These are phyloP conservation scores for Sesamia nonagrioides DNA, from an alignment of 1,140 invertebrate species.

Conservation along the genomic window DNA sequence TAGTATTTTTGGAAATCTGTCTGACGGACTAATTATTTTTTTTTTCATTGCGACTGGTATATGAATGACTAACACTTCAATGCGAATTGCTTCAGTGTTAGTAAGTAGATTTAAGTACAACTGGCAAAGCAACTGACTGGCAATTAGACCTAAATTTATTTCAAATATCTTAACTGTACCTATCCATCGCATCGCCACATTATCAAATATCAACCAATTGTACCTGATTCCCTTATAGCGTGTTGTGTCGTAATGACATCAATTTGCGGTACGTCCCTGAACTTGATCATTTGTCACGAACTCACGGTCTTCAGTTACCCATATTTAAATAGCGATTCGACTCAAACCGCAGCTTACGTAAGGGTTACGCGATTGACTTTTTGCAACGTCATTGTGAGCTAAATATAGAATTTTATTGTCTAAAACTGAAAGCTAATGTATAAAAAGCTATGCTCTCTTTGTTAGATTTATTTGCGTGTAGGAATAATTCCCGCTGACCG, in stretches of 20 bases:
- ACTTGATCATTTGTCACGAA: conserved; percentile 45
- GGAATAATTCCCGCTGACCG: conserved; percentile 3
- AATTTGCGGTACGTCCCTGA: conserved; percentile 49
- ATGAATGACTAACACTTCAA: too few species aligned
- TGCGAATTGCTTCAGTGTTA: too few species aligned
- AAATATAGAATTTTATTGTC: conserved; percentile 42
- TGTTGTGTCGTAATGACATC: conserved; percentile 35
- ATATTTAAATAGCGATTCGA: conserved; percentile 39
- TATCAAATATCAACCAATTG: conserved; percentile 6
- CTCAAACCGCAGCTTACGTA: conserved; percentile 16
- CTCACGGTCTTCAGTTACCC: conserved; percentile 21
- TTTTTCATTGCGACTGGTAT: too few species aligned
- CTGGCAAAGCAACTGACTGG: background rate
- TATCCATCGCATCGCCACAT: background rate
- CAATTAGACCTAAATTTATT: background rate
- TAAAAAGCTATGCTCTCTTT: background rate
- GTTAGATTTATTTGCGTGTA: conserved; percentile 40
- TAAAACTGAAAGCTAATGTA: conserved; percentile 26
- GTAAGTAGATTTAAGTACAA: background rate
- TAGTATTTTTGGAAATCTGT: too few species aligned
- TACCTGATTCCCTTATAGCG: conserved; percentile 37
- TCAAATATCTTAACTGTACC: background rate
- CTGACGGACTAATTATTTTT: too few species aligned
- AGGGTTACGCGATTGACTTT: conserved; percentile 8
- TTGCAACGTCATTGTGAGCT: conserved; percentile 10